Conservation (phyloP, 1,140 invertebrate species). For the Drosophila willistoni region DNA sequence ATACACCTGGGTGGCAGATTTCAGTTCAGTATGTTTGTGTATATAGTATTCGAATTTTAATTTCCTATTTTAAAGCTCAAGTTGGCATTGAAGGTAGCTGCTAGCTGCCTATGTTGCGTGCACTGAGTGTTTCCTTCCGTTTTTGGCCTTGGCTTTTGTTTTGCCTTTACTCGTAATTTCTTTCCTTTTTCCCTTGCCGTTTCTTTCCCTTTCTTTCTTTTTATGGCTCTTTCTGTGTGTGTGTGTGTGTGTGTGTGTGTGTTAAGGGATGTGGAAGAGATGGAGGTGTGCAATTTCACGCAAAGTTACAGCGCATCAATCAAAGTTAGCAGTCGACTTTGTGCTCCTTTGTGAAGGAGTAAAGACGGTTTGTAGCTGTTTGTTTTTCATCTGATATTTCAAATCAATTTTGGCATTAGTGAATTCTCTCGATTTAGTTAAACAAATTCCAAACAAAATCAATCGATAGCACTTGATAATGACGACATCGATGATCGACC, state of each 20-base stretch:
- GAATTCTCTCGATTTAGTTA: too few species aligned
- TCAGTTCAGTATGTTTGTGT: conserved; percentile 49
- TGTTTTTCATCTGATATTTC: too few species aligned
- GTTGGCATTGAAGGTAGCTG: conserved; percentile 29
- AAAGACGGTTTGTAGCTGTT: neutral
- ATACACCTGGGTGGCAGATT: conserved; percentile 36
- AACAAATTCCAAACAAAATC: too few species aligned
- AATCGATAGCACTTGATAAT: too few species aligned
- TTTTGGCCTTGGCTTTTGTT: conserved; percentile 42
- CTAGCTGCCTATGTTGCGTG: conserved; percentile 39
- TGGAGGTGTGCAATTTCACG: conserved; percentile 76
- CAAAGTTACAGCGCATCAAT: conserved; percentile 78
- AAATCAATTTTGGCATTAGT: too few species aligned
- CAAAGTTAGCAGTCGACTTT: conserved; percentile 55
- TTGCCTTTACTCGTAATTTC: conserved; percentile 15
- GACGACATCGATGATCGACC: too few species aligned
- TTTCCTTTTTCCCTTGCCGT: neutral
- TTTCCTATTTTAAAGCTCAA: conserved; percentile 76
- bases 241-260: conserved; percentile 37
- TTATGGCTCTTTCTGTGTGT: conserved; percentile 21
- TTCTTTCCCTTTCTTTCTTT: conserved; percentile 22
- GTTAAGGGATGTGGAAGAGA: conserved; percentile 35
- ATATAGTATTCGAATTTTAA: conserved; percentile 75
- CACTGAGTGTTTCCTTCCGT: conserved; percentile 65
- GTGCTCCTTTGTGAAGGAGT: conserved; percentile 1